phyloP scores from a whole-genome alignment of 2,113 vertebrate genomes.

The Promerops cafer region DNA sequence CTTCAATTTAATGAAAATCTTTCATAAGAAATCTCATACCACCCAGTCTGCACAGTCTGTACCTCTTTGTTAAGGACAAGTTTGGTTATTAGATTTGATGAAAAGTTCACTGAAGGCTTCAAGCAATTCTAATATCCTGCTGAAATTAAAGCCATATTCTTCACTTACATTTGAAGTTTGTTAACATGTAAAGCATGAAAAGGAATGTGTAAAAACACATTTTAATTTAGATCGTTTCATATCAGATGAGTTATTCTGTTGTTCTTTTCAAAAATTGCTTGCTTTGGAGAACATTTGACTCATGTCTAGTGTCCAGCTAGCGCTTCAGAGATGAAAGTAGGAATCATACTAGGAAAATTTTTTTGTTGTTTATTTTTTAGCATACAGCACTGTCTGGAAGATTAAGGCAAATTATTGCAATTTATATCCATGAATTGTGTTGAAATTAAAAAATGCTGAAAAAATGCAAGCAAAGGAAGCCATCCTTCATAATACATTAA shows the following conservation, averaged over 20 bases:
- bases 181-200: not conserved
- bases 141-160: not conserved
- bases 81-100: not conserved
- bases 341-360: not conserved
- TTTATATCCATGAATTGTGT: not conserved
- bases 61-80: not conserved
- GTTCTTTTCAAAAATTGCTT: not conserved
- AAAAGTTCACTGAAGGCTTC: not conserved
- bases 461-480: not conserved
- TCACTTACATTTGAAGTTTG: not conserved
- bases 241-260: not conserved
- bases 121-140: not conserved
- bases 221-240: not conserved
- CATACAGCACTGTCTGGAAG: not conserved
- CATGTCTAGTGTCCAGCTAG: not conserved
- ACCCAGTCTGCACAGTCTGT: not conserved
- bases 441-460: not conserved
- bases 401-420: not conserved
- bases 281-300: not conserved
- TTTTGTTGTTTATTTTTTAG: not conserved
- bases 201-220: not conserved
- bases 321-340: not conserved
- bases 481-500: not conserved
- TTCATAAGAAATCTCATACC: not conserved
- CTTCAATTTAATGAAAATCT: not conserved